phyloP scores from a whole-genome alignment of 2,797 vertebrate species.

The Squalus acanthias region DNA sequence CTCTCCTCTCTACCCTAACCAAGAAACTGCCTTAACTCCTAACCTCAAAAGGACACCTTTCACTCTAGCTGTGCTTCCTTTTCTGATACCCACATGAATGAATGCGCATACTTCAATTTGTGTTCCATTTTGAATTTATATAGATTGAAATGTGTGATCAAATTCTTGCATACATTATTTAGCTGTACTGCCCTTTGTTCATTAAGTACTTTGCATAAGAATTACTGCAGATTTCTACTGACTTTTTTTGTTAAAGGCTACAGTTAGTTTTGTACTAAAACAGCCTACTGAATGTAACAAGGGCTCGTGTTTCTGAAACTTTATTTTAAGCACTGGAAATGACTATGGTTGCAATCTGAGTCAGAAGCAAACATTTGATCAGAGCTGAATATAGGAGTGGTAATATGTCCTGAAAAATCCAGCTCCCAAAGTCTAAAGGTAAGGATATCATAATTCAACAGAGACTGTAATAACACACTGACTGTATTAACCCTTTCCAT shows the following conservation, averaged over 20 bases:
- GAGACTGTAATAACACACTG: constrained; percentile 41
- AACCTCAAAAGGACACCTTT: constrained; percentile 15
- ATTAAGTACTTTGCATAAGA: background rate
- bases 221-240: background rate
- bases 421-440: constrained; percentile 47
- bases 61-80: background rate
- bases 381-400: constrained; percentile 15
- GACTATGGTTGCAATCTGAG: constrained; percentile 31
- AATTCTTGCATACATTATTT: background rate
- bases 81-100: background rate
- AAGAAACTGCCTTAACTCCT: background rate
- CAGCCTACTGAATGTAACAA: background rate
- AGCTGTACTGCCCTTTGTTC: background rate
- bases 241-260: background rate
- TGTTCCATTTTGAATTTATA: constrained; percentile 13
- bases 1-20: background rate
- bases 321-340: constrained; percentile 47
- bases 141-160: background rate
- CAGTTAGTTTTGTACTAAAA: background rate
- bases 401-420: constrained; percentile 49
- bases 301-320: constrained; percentile 40
- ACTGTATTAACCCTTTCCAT: constrained; percentile 48
- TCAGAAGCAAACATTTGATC: constrained; percentile 16
- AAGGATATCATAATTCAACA: constrained; percentile 31
- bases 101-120: background rate